A percentile compares a stretch with the other conserved stretches of the same genome.
Conservation (phyloP, 1,140 invertebrate genomes). For the Battus philenor region DNA sequence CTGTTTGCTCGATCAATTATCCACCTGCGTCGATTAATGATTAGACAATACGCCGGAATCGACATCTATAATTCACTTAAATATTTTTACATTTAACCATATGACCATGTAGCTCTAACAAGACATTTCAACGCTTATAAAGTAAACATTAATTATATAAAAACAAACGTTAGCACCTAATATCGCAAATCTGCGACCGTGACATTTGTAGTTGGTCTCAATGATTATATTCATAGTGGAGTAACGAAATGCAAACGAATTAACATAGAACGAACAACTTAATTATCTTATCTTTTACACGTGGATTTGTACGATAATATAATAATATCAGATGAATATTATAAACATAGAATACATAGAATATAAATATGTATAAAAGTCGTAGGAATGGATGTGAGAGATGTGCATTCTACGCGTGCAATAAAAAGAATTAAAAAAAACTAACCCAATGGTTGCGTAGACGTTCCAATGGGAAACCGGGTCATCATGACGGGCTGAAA, state of each 20-base stretch:
- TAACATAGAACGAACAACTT: conserved; percentile 8
- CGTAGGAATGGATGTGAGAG: too few species aligned
- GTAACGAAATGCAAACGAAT: conserved; percentile 17
- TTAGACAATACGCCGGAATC: background rate
- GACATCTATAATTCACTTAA: background rate
- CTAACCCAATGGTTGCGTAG: conserved; percentile 11
- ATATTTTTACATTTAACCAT: too few species aligned
- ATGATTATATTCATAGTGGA: conserved; percentile 23
- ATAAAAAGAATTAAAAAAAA: conserved; percentile 4
- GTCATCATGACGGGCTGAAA: conserved; percentile 53
- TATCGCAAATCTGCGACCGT: conserved; percentile 29
- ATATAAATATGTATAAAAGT: too few species aligned
- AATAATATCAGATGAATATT: too few species aligned
- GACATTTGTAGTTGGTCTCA: conserved; percentile 31
- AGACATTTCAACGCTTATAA: background rate
- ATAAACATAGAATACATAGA: too few species aligned
- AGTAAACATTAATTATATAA: conserved; percentile 20
- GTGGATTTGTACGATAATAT: too few species aligned
- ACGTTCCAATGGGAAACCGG: conserved; percentile 30
- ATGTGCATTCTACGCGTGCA: conserved; percentile 1
- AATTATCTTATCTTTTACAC: conserved; percentile 1
- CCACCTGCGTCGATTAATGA: conserved; percentile 36
- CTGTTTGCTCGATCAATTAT: conserved; percentile 69
- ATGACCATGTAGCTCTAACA: background rate
- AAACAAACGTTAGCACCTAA: conserved; percentile 24